phyloP scores from a whole-genome alignment of 2,113 vertebrate genomes.

The Poicephalus gulielmi region DNA sequence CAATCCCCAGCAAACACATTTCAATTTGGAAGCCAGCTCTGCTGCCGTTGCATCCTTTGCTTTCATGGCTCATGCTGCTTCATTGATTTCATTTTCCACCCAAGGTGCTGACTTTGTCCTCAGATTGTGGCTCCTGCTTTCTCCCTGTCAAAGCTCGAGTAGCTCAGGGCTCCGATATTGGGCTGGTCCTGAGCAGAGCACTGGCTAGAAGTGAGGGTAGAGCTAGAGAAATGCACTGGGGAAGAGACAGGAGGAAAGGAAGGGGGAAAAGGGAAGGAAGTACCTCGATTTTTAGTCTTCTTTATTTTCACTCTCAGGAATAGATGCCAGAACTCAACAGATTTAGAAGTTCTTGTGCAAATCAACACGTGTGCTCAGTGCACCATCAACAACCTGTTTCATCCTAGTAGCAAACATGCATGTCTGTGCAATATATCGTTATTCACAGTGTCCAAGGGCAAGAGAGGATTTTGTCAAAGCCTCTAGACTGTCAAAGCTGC shows the following conservation, averaged over 20 bases:
- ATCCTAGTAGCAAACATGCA: fast-evolving
- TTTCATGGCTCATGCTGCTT: not conserved
- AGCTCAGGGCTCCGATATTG: not conserved
- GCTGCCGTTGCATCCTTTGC: not conserved
- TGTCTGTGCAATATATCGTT: fast-evolving
- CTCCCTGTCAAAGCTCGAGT: not conserved
- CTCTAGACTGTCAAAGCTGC: not conserved
- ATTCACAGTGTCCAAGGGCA: not conserved
- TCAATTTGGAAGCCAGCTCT: constrained; percentile 59
- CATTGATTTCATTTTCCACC: constrained; percentile 61
- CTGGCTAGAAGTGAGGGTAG: not conserved
- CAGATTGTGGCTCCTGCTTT: not conserved
- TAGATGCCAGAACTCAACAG: not conserved
- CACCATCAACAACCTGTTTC: not conserved
- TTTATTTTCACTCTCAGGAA: not conserved
- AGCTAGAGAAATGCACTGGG: not conserved
- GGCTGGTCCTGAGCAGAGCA: not conserved
- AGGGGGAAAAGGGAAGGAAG: not conserved
- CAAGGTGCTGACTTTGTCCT: constrained; percentile 40
- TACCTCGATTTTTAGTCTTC: not conserved
- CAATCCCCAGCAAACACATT: constrained; percentile 63
- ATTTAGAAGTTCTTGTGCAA: not conserved
- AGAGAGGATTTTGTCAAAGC: not conserved
- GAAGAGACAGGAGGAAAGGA: not conserved
- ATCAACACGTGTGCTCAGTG: not conserved